Percentiles rank a stretch among this genome's conserved stretches.
Evolutionary conservation across 2,797 vertebrate genomes (phyloP).

Genomic region (Muraenolepis orangiensis): DNA sequence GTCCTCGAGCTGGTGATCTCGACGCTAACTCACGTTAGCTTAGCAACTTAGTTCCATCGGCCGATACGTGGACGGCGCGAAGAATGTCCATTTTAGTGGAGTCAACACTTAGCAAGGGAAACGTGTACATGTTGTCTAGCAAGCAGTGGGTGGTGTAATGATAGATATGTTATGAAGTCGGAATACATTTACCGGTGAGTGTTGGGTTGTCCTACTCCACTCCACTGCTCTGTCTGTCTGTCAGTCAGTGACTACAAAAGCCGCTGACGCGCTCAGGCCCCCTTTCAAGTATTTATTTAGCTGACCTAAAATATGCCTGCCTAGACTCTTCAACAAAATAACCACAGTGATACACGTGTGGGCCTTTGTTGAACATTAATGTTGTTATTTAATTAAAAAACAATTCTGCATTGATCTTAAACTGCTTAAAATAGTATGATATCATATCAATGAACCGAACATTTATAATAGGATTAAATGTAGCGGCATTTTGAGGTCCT

Average conservation of each 20-base stretch:
- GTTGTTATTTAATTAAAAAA: neutral
- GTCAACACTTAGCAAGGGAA: neutral
- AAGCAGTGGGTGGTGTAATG: too few species aligned
- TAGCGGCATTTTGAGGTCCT: constrained; percentile 2
- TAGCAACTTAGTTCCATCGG: neutral
- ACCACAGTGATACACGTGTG: neutral
- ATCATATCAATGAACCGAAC: neutral
- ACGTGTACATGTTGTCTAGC: neutral
- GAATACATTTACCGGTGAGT: neutral
- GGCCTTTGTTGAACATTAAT: neutral
- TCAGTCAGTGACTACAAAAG: constrained; percentile 49
- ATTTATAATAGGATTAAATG: neutral
- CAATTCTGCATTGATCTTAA: neutral
- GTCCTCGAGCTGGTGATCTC: neutral
- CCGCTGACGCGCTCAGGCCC: constrained; percentile 30
- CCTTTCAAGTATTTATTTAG: neutral
- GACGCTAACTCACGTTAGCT: neutral
- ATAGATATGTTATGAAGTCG: too few species aligned
- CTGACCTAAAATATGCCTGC: constrained; percentile 37
- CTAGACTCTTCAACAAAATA: fast-evolving
- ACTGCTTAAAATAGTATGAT: neutral
- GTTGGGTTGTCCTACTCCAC: constrained; percentile 15
- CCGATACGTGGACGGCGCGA: neutral
- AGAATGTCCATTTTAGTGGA: neutral
- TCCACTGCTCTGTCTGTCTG: neutral